A percentile compares a stretch with the other conserved stretches of the same genome.
phyloP scores from a whole-genome alignment of 2,888 invertebrate genomes.

The Cheilosia urbana region DNA sequence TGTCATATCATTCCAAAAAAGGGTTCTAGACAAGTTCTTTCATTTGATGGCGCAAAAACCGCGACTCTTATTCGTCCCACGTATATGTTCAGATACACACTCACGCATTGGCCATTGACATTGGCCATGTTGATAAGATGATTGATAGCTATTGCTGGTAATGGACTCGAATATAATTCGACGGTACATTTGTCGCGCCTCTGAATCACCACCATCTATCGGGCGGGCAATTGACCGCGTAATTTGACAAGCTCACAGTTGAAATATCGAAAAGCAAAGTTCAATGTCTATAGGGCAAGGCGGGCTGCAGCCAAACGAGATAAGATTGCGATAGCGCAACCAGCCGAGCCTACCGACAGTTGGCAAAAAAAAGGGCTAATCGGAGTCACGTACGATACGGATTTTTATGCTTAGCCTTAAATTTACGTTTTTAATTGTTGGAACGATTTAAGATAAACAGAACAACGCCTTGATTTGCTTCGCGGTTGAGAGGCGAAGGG shows the following conservation, averaged over 20 bases:
- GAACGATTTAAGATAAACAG: conserved; percentile 26
- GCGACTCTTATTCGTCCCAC: conserved; percentile 54
- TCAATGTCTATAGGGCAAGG: conserved; percentile 40
- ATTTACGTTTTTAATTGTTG: conserved; percentile 28
- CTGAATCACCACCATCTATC: conserved; percentile 47
- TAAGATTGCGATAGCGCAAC: conserved; percentile 36
- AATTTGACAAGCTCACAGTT: conserved; percentile 39
- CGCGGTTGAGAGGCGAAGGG: not conserved
- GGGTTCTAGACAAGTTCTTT: conserved; percentile 39
- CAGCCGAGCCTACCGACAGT: conserved; percentile 46
- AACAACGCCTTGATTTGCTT: conserved; percentile 34
- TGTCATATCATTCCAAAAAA: conserved; percentile 54
- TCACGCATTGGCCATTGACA: conserved; percentile 63
- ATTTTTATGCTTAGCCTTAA: conserved; percentile 31
- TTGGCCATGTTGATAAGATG: conserved; percentile 36
- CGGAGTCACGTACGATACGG: conserved; percentile 43
- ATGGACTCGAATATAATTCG: conserved; percentile 61
- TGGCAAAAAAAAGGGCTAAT: conserved; percentile 38
- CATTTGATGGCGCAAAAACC: conserved; percentile 14
- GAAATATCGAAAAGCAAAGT: conserved; percentile 7
- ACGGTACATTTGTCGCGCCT: conserved; percentile 36
- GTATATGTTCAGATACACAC: conserved; percentile 43
- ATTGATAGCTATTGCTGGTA: conserved; percentile 41
- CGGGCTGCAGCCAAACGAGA: conserved; percentile 15
- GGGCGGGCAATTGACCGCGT: conserved; percentile 38